Evolutionary conservation across 92 coral and sea anemone species (phyloP), one percentile per base, ranked within the genome.

Genomic region (Chrysogorgia sp.): DNA sequence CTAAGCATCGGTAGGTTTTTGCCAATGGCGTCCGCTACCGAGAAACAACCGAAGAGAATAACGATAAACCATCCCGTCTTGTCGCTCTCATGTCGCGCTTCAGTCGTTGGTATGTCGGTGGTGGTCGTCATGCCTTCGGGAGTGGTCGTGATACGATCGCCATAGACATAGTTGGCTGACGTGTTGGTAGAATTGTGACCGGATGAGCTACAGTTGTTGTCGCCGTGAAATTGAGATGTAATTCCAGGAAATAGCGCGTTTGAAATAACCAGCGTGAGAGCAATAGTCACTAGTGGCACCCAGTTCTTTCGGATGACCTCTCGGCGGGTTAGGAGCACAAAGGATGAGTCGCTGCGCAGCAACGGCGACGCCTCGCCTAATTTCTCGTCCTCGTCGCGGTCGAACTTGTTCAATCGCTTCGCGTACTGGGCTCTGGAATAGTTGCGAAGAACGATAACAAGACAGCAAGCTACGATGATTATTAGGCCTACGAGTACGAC

Each of bases 31-130:
- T 89, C 91, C 30, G 91, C 91, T 0, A 89, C 92, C 4, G 97
- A 91, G 71, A 62, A 91, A 43, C 92, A 91, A 43, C 97, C 97
- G 41, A 91, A 91, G 34, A 91, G 84, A 53, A 91, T 70, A 0
- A 91, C 97, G 22, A 91, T 64, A 75, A 89, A 91, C 91, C 97
- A 91, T 43, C 97, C 97, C 6, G 97, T 91, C 69, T 86, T 84
- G 70, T 91, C 92, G 74, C 92, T 84, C 14, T 71, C n/a, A n/a
- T n/a, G n/a, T n/a, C n/a, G n/a, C n/a, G n/a, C n/a, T n/a, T n/a
- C n/a, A n/a, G n/a, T n/a, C n/a, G n/a, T 26, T 59, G 63, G 63
- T 1, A 71, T 63, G 0, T 67, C 74, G 40, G 70, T 76, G 37
- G 89, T 76, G 7, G 84, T 22, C 1, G 85, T n/a, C n/a, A n/a